A percentile compares a stretch with the other conserved stretches of the same genome.
Conservation (phyloP, 2,113 vertebrate species). For the Malurus cyaneus region DNA sequence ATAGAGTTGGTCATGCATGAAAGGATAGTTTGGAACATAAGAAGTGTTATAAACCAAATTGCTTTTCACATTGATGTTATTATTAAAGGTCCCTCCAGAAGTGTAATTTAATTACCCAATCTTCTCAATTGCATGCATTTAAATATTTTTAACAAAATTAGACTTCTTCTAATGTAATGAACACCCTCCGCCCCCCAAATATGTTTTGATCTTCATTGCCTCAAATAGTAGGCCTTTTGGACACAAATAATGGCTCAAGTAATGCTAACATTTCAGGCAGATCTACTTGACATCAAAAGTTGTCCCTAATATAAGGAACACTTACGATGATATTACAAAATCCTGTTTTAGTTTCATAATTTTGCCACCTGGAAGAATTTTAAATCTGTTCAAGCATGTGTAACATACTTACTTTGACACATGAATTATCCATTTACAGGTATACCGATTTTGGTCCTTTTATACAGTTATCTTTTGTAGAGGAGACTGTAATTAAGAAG, state of each 20-base stretch:
- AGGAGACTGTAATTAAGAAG: neutral
- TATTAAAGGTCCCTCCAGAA: neutral
- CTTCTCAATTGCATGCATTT: neutral
- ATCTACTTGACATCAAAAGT: neutral
- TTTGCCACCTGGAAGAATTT: neutral
- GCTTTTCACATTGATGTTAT: neutral
- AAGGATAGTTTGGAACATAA: neutral
- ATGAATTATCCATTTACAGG: neutral
- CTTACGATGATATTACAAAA: neutral
- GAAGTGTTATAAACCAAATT: neutral
- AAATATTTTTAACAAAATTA: neutral
- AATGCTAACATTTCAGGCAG: neutral
- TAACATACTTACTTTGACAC: neutral
- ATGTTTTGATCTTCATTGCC: neutral
- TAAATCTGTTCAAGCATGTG: neutral
- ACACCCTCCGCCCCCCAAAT: neutral
- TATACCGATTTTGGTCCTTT: neutral
- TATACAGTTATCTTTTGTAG: neutral
- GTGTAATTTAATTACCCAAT: neutral
- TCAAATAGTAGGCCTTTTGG: neutral
- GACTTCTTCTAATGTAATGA: neutral
- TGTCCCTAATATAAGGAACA: neutral
- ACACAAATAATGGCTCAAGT: neutral
- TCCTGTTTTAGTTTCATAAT: neutral
- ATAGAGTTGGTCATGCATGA: neutral